Percentiles rank a stretch among this genome's conserved stretches.
Evolutionary conservation across 2,888 invertebrate genomes (phyloP).

Genomic region (Pristionchus fissidentatus): DNA sequence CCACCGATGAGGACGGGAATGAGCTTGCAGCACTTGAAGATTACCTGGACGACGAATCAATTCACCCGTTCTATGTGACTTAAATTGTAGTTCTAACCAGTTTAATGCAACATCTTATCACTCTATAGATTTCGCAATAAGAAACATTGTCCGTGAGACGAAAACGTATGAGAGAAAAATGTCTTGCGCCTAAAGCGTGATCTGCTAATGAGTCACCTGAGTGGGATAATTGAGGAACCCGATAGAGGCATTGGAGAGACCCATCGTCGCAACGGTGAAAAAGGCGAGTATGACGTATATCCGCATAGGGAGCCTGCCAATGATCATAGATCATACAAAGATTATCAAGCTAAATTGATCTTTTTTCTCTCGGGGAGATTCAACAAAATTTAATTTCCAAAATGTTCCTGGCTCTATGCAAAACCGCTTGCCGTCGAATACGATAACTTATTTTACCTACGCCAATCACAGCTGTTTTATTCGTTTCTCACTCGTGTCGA

Average conservation of each 20-base stretch:
- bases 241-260: constrained; percentile 92
- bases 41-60: constrained; percentile 80
- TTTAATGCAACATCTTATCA: too few relatives aligned
- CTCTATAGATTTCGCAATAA: too few relatives aligned
- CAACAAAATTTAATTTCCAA: not conserved
- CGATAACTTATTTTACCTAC: too few relatives aligned
- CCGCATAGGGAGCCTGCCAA: constrained; percentile 85
- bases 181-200: not conserved
- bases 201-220: constrained; percentile 75
- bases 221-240: constrained; percentile 96
- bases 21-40: constrained; percentile 96
- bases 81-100: too few relatives aligned
- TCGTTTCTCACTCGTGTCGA: too few relatives aligned
- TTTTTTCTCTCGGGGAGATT: not conserved
- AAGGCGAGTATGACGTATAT: constrained; percentile 88
- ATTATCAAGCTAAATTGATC: not conserved
- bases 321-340: not conserved
- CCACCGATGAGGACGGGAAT: constrained; percentile 95
- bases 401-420: not conserved
- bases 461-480: too few relatives aligned
- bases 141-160: too few relatives aligned
- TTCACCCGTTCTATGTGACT: too few relatives aligned
- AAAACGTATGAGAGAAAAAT: too few relatives aligned
- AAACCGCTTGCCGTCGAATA: too few relatives aligned
- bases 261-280: constrained; percentile 94